These are phyloP conservation scores for crab-eating macaque (Macaca fascicularis) DNA, from an alignment of 2,113 vertebrate genomes.

Conservation along the genomic window T2T-MFA8v1.1 NC_088377.1:145204001-145204500, in stretches of 20 bases:
- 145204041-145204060: neutral
- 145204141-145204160: neutral
- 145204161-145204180: neutral
- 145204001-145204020: neutral
- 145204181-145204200: too few relatives aligned
- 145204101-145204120: neutral
- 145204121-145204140: neutral
- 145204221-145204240: neutral
- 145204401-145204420: neutral
- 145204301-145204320: neutral
- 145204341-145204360: neutral
- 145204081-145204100: neutral
- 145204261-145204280: neutral
- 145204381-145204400: neutral
- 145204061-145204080: neutral
- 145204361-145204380: neutral
- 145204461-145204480: neutral
- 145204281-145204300: neutral
- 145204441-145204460: neutral
- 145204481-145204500: neutral
- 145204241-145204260: neutral
- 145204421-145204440: neutral
- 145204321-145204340: neutral
- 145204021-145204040: neutral
- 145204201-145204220: neutral